Conservation (phyloP, 2,888 invertebrate genomes). For the Pterostichus niger region DNA sequence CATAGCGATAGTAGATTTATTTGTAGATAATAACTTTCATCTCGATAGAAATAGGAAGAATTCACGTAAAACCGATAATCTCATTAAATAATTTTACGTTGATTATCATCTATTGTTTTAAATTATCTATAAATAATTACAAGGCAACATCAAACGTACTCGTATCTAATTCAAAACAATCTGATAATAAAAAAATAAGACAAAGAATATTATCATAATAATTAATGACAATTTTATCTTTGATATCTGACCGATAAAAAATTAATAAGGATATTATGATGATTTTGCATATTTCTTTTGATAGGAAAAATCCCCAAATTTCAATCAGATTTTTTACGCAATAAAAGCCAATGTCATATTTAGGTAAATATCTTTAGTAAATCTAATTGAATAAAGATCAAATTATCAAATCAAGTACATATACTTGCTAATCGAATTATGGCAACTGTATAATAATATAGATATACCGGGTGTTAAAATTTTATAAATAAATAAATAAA, state of each 20-base stretch:
- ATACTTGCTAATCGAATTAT: no score
- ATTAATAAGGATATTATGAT: slow-evolving; percentile 21
- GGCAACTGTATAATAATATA: no score
- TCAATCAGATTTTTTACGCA: not conserved
- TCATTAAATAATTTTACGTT: slow-evolving; percentile 31
- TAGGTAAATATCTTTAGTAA: no score
- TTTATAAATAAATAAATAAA: no score
- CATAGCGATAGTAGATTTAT: no score
- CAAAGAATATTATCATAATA: slow-evolving; percentile 41
- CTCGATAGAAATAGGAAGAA: slow-evolving; percentile 12
- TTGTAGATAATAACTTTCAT: not conserved
- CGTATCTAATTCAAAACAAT: slow-evolving; percentile 49
- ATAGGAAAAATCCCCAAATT: slow-evolving; percentile 30
- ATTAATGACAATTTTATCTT: slow-evolving; percentile 43
- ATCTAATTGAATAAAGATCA: no score
- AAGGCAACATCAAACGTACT: slow-evolving; percentile 9
- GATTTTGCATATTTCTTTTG: not conserved
- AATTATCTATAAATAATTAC: slow-evolving; percentile 34
- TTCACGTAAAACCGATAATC: slow-evolving; percentile 15
- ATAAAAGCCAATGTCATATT: not conserved
- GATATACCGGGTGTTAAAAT: no score
- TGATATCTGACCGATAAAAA: slow-evolving; percentile 46
- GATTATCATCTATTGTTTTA: slow-evolving; percentile 33
- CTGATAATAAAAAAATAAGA: slow-evolving; percentile 35
- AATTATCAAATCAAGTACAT: no score